phyloP scores from a whole-genome alignment of 1,140 invertebrate genomes.

The Cyclina sinensis region DNA sequence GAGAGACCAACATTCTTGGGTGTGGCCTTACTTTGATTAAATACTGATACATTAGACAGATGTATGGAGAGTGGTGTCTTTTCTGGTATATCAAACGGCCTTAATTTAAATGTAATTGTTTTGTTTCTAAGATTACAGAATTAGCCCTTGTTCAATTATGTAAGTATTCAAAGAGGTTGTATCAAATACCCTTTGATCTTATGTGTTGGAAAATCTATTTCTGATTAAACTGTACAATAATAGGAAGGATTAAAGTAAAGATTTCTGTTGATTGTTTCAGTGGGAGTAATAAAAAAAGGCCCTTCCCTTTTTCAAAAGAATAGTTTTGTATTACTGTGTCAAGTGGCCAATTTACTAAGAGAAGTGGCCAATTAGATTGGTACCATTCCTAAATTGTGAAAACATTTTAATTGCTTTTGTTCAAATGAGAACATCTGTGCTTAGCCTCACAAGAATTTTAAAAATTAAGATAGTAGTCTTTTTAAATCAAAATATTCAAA shows the following conservation, averaged over 20 bases:
- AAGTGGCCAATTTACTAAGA: constrained; percentile 21
- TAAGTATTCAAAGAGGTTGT: neutral
- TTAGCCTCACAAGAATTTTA: no score
- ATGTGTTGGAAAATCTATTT: neutral
- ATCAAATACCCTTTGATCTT: neutral
- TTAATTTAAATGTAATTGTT: constrained; percentile 27
- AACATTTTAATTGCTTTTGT: no score
- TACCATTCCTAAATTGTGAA: no score
- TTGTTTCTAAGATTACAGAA: neutral
- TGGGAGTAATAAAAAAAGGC: no score
- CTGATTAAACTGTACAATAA: neutral
- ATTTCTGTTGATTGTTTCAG: neutral
- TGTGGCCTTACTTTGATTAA: no score
- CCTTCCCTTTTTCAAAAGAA: no score
- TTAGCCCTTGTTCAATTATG: neutral
- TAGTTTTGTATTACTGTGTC: neutral
- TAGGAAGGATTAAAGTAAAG: neutral
- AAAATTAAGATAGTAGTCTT: no score
- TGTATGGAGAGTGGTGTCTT: neutral
- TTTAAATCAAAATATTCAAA: no score
- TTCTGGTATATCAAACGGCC: neutral
- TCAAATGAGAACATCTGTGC: no score
- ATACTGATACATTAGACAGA: neutral
- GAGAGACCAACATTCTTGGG: no score
- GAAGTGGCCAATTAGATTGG: no score